Evolutionary conservation across 2,797 vertebrate species (phyloP).

Genomic region (Toxotes lorentzi): DNA sequence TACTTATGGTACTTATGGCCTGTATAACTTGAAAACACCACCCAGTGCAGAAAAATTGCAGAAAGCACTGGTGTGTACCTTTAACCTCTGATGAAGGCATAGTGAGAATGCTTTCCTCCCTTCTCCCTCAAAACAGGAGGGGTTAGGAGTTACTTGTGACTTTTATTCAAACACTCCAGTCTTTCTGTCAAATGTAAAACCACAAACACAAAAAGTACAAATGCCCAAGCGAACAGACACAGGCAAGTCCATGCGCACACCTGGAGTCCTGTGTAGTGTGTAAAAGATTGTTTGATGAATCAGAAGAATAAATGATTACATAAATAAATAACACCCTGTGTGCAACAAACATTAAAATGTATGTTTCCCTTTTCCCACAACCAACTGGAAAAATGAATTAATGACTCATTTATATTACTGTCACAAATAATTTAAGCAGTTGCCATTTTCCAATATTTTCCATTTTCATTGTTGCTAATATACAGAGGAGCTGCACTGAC

Average conservation of each 20-base stretch:
- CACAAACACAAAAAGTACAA: background rate
- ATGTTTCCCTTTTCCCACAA: too few relatives aligned
- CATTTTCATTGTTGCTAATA: too few relatives aligned
- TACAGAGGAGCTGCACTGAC: too few relatives aligned
- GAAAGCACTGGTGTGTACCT: background rate
- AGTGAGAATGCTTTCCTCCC: background rate
- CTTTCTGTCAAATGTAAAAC: background rate
- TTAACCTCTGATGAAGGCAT: background rate
- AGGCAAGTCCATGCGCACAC: too few relatives aligned
- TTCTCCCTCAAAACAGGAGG: background rate
- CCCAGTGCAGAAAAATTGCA: background rate
- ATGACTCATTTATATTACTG: too few relatives aligned
- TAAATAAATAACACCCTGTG: too few relatives aligned
- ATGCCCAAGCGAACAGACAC: background rate
- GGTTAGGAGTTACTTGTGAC: constrained; percentile 12
- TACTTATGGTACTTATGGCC: background rate
- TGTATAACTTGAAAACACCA: background rate
- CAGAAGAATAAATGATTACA: too few relatives aligned
- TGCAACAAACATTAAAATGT: too few relatives aligned
- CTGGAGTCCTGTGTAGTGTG: background rate
- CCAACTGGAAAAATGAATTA: too few relatives aligned
- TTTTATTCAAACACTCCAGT: background rate
- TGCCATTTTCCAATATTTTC: too few relatives aligned
- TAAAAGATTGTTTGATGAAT: background rate
- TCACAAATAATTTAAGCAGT: too few relatives aligned